These are phyloP conservation scores for Alouatta palliata DNA, from an alignment of 2,113 vertebrate genomes.

Conservation along the genomic window DNA sequence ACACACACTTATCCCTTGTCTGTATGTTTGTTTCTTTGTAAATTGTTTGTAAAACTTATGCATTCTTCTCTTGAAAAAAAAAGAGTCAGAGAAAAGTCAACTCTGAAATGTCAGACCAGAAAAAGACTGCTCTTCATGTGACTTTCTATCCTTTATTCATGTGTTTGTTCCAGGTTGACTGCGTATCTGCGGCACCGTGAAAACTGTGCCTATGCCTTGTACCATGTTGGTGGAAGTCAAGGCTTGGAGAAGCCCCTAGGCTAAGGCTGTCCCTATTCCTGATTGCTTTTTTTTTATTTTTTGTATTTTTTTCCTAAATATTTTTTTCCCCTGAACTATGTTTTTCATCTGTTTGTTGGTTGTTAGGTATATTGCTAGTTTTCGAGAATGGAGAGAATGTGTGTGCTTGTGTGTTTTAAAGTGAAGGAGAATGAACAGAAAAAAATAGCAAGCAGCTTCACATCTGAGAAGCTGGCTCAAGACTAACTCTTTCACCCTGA, in stretches of 20 bases:
- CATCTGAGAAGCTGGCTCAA: neutral
- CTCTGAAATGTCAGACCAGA: conserved; percentile 57
- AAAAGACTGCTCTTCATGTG: neutral
- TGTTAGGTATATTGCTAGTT: neutral
- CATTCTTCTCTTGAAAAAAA: neutral
- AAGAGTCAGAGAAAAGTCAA: conserved; percentile 30
- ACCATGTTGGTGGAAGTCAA: neutral
- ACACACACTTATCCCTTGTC: neutral
- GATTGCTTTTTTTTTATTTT: neutral
- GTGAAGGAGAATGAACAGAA: neutral
- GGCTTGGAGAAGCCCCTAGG: neutral
- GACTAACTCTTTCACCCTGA: neutral
- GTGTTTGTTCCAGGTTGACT: neutral
- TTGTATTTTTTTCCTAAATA: neutral
- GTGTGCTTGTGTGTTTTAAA: neutral
- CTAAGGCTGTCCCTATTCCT: neutral
- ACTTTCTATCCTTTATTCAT: conserved; percentile 16
- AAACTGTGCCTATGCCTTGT: neutral
- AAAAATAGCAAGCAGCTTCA: neutral
- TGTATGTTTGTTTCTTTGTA: neutral
- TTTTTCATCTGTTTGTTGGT: neutral
- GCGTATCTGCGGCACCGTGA: neutral
- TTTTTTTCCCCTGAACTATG: neutral
- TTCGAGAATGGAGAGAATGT: neutral
- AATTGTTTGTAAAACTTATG: conserved; percentile 1